Evolutionary conservation across 2,888 invertebrate genomes (phyloP).

Genomic region (Eupithecia subfuscata): DNA sequence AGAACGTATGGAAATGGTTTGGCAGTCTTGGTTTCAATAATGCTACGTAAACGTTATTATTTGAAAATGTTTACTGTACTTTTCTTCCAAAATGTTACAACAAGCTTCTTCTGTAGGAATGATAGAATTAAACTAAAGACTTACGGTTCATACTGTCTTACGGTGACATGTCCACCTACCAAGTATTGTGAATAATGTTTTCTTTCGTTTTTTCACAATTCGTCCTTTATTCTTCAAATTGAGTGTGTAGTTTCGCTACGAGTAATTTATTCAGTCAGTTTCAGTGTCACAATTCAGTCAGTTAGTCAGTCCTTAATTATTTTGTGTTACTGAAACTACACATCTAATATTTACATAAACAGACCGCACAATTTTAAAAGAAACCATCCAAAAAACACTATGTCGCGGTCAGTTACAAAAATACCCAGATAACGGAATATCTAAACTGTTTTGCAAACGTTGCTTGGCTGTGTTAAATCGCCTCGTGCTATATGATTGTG

Average conservation of each 20-base stretch:
- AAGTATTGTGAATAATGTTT: background rate
- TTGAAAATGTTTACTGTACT: background rate
- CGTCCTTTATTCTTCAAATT: background rate
- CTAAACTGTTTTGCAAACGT: slow-evolving; percentile 26
- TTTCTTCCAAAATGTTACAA: background rate
- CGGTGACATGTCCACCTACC: background rate
- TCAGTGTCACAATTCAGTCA: too few species aligned
- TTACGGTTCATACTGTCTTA: background rate
- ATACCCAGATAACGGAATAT: slow-evolving; percentile 16
- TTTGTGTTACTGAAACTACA: background rate
- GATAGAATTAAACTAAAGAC: background rate
- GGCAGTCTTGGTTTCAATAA: background rate
- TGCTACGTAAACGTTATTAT: too few species aligned
- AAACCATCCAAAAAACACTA: background rate
- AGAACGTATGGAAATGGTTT: background rate
- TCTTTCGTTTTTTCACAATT: too few species aligned
- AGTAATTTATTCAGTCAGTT: too few species aligned
- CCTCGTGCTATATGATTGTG: slow-evolving; percentile 73
- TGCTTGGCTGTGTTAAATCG: slow-evolving; percentile 30
- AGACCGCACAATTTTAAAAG: background rate
- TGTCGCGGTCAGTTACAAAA: background rate
- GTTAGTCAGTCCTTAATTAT: background rate
- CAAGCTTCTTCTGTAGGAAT: too few species aligned
- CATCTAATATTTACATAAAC: background rate
- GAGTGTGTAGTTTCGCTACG: background rate